Percentiles rank a stretch among this genome's conserved stretches.
These are phyloP conservation scores for Xylota segnis DNA, from an alignment of 2,888 invertebrate genomes.

Conservation along the genomic window DNA sequence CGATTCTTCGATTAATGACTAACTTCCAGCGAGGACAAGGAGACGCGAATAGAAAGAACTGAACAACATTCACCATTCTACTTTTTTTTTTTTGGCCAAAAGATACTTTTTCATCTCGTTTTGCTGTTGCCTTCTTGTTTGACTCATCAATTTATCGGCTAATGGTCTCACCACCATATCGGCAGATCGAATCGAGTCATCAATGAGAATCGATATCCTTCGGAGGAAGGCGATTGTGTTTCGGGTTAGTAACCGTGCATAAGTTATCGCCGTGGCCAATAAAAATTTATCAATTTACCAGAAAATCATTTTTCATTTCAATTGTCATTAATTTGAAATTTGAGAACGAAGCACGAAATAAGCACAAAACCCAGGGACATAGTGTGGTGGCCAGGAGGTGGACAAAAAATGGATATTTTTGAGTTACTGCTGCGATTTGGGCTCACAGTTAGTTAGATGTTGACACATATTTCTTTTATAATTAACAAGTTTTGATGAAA, in stretches of 20 bases:
- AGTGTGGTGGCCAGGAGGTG: neutral
- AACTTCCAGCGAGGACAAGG: neutral
- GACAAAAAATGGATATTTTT: slow-evolving; percentile 32
- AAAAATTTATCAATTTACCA: slow-evolving; percentile 73
- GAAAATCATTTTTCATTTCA: slow-evolving; percentile 72
- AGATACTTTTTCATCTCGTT: slow-evolving; percentile 25
- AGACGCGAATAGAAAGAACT: neutral
- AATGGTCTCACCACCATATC: slow-evolving; percentile 33
- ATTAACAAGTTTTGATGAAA: neutral
- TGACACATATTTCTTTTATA: slow-evolving; percentile 11
- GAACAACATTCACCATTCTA: neutral
- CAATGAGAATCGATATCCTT: slow-evolving; percentile 63
- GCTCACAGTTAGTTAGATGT: slow-evolving; percentile 53
- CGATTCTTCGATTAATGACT: slow-evolving; percentile 39
- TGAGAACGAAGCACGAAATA: slow-evolving; percentile 45
- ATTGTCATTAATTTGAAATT: slow-evolving; percentile 76
- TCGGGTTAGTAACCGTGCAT: slow-evolving; percentile 40
- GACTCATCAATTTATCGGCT: slow-evolving; percentile 72
- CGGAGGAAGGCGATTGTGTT: slow-evolving; percentile 34
- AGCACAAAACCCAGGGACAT: too few species aligned
- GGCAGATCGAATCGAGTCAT: slow-evolving; percentile 57
- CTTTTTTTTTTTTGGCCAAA: slow-evolving; percentile 9
- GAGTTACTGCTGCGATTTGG: slow-evolving; percentile 59
- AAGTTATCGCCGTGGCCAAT: slow-evolving; percentile 63
- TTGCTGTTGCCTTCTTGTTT: too few species aligned